A percentile compares a stretch with the other conserved stretches of the same genome.
These are phyloP conservation scores for Micromussa lordhowensis DNA, from an alignment of 92 coral and sea anemone species.

Conservation along the genomic window DNA sequence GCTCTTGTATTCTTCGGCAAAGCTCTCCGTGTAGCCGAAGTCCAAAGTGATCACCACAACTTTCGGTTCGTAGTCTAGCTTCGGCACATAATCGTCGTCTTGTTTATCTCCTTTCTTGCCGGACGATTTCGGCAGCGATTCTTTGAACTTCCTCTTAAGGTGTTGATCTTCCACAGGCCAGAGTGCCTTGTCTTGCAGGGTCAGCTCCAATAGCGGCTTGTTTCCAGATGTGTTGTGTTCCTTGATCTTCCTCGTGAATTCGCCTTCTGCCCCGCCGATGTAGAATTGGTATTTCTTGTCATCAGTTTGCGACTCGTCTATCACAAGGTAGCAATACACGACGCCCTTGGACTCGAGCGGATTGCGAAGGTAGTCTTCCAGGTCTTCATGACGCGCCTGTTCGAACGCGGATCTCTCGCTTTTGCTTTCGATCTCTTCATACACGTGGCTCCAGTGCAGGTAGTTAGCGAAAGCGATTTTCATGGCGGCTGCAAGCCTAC, in stretches of 20 bases:
- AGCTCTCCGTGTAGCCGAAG: conserved; percentile 77
- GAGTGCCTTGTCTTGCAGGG: conserved; percentile 65
- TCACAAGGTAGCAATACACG: conserved; percentile 72
- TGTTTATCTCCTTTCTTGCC: conserved; percentile 20
- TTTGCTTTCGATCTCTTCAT: conserved; percentile 55
- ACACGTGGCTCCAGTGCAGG: conserved; percentile 72
- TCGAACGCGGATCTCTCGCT: conserved; percentile 68
- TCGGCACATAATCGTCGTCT: conserved; percentile 25
- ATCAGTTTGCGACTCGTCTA: conserved; percentile 50
- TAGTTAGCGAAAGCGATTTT: conserved; percentile 82
- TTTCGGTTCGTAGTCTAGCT: conserved; percentile 58
- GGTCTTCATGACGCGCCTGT: conserved; percentile 67
- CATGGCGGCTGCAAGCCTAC: conserved; percentile 72
- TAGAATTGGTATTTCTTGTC: conserved; percentile 72
- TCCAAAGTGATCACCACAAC: conserved; percentile 80
- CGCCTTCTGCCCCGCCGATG: conserved; percentile 75
- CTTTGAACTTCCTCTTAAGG: conserved; percentile 33
- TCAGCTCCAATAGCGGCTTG: conserved; percentile 70
- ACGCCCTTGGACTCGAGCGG: conserved; percentile 82
- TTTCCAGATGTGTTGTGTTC: conserved; percentile 51
- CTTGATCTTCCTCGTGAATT: conserved; percentile 65
- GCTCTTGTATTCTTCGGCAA: conserved; percentile 58
- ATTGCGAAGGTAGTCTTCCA: conserved; percentile 74
- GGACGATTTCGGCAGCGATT: conserved; percentile 37
- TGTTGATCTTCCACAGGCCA: conserved; percentile 60